Conservation (phyloP, 1,140 invertebrate genomes). For the Helicoverpa zea region DNA sequence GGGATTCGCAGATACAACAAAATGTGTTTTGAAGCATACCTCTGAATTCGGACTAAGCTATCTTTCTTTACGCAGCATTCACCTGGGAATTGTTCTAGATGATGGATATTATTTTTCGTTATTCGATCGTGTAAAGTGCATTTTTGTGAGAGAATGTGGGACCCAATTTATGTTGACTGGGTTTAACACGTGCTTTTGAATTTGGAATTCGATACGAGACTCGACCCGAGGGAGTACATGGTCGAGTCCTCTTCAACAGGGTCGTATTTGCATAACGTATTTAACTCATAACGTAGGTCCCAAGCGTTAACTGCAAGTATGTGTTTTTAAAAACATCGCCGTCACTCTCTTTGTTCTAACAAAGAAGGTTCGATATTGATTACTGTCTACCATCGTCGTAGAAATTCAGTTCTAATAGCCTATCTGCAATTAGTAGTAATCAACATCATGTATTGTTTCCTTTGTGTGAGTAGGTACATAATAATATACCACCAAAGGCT, state of each 20-base stretch:
- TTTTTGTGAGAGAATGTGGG: conserved; percentile 4
- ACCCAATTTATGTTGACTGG: neutral
- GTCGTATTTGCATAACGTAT: conserved; percentile 1
- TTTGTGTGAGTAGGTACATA: conserved; percentile 10
- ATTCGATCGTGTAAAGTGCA: conserved; percentile 14
- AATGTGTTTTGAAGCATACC: conserved; percentile 30
- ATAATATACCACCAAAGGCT: conserved; percentile 9
- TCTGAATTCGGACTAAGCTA: neutral
- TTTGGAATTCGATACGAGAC: neutral
- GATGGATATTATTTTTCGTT: conserved; percentile 5
- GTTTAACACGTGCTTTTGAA: neutral
- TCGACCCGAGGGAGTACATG: neutral
- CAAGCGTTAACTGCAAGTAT: no score
- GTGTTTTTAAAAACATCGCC: no score
- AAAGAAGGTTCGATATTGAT: neutral
- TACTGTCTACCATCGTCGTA: neutral
- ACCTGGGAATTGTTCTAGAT: conserved; percentile 7
- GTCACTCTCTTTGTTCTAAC: neutral
- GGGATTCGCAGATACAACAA: conserved; percentile 21
- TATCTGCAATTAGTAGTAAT: conserved; percentile 31
- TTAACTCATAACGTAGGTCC: neutral
- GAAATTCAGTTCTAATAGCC: neutral
- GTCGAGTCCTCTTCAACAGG: neutral
- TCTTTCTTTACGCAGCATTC: neutral
- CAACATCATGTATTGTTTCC: conserved; percentile 31